Evolutionary conservation across 2,888 invertebrate species (phyloP).

Genomic region (Lochmaea crataegi): DNA sequence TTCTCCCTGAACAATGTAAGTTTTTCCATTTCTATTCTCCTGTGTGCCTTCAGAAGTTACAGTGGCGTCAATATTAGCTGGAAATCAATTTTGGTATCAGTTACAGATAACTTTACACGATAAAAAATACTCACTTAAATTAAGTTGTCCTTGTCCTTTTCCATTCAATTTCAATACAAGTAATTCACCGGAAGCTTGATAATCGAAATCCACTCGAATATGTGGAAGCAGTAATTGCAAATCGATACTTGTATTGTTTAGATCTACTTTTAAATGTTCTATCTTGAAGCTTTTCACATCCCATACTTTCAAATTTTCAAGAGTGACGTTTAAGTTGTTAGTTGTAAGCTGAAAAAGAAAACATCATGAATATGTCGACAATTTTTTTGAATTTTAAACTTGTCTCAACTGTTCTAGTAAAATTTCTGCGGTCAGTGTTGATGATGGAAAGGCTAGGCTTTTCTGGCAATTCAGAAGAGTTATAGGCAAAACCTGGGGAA

Average conservation of each 20-base stretch:
- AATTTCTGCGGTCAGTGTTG: too few relatives aligned
- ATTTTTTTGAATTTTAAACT: too few relatives aligned
- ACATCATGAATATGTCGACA: too few relatives aligned
- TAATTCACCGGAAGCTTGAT: constrained; percentile 74
- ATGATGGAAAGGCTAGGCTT: too few relatives aligned
- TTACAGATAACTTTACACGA: neutral
- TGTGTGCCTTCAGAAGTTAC: constrained; percentile 62
- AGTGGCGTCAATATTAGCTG: constrained; percentile 57
- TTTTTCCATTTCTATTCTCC: constrained; percentile 1
- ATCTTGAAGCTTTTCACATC: constrained; percentile 74
- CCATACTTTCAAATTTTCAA: constrained; percentile 52
- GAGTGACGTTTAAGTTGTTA: constrained; percentile 46
- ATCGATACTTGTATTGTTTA: constrained; percentile 67
- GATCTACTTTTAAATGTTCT: constrained; percentile 64
- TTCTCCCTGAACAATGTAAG: neutral
- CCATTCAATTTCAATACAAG: constrained; percentile 78
- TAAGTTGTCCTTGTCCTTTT: constrained; percentile 72
- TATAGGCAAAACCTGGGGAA: too few relatives aligned
- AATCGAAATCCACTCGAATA: constrained; percentile 71
- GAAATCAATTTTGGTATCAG: neutral
- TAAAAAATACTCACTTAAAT: constrained; percentile 70
- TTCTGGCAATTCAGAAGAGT: too few relatives aligned
- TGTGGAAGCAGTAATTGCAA: constrained; percentile 72
- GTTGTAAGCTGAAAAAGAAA: too few relatives aligned
- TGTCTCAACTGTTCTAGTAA: too few relatives aligned